Evolutionary conservation across 1,140 invertebrate genomes (phyloP).

Genomic region (Nebria ingens): DNA sequence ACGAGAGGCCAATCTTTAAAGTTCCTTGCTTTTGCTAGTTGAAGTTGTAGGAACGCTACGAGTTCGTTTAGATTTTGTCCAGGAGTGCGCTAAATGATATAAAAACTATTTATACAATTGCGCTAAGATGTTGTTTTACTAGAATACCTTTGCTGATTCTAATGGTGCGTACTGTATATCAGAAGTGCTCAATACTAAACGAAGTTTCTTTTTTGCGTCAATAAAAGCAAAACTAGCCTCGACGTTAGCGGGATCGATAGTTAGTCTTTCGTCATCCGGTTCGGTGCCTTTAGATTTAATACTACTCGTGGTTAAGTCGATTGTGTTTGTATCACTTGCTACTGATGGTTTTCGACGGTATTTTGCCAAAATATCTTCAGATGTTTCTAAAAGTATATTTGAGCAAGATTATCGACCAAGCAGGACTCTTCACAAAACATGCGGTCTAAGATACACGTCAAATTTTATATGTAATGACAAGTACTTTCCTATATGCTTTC

Average conservation of each 20-base stretch:
- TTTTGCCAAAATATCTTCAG: conserved; percentile 91
- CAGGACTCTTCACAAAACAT: no score
- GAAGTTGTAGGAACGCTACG: conserved; percentile 61
- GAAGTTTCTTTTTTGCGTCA: conserved; percentile 86
- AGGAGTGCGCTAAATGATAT: background rate
- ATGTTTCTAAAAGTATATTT: conserved; percentile 58
- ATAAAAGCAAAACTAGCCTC: conserved; percentile 57
- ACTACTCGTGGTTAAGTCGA: conserved; percentile 32
- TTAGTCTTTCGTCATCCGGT: conserved; percentile 41
- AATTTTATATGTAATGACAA: background rate
- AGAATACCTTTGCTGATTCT: background rate
- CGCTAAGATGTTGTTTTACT: conserved; percentile 17
- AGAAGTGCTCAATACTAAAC: conserved; percentile 69
- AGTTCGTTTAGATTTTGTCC: conserved; percentile 48
- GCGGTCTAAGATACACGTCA: no score
- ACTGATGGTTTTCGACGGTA: conserved; percentile 74
- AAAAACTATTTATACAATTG: conserved; percentile 14
- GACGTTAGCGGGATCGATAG: conserved; percentile 51
- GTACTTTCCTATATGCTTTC: no score
- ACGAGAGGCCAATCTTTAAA: conserved; percentile 68
- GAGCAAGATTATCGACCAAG: no score
- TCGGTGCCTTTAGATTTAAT: conserved; percentile 27
- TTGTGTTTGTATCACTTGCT: conserved; percentile 41
- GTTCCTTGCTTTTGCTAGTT: conserved; percentile 81
- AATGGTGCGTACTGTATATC: conserved; percentile 2